Evolutionary conservation across 2,797 vertebrate species (phyloP).

Genomic region (Argentina silus): DNA sequence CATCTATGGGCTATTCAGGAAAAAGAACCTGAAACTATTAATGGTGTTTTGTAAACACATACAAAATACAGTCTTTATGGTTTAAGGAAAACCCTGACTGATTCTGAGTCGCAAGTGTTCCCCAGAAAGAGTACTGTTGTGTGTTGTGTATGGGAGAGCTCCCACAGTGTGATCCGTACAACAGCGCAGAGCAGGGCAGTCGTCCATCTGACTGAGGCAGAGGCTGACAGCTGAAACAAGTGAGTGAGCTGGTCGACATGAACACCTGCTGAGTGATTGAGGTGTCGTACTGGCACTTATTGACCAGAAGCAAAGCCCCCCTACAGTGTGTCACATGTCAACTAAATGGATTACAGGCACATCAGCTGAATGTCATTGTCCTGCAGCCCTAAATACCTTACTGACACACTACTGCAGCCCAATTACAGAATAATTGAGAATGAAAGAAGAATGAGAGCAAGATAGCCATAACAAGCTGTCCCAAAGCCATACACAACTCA

Average conservation of each 20-base stretch:
- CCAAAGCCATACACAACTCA: too few species aligned
- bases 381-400: conserved; percentile 51
- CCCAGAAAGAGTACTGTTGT: conserved; percentile 10
- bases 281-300: conserved; percentile 73
- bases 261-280: conserved; percentile 74
- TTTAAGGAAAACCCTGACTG: too few species aligned
- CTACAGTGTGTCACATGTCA: conserved; percentile 66
- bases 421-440: too few species aligned
- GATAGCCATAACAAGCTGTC: too few species aligned
- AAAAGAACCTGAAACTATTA: conserved; percentile 66
- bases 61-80: too few species aligned
- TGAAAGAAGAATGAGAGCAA: too few species aligned
- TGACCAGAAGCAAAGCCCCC: conserved; percentile 71
- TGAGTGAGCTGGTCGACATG: conserved; percentile 72
- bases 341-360: conserved; percentile 75
- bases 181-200: conserved; percentile 38
- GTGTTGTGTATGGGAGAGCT: conserved; percentile 66
- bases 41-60: conserved; percentile 72
- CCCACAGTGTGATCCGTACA: conserved; percentile 50
- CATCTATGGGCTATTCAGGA: conserved; percentile 46
- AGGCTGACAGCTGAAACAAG: conserved; percentile 73
- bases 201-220: conserved; percentile 60
- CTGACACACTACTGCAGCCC: conserved; percentile 46
- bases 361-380: conserved; percentile 59
- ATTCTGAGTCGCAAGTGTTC: too few species aligned